Base-by-base conservation (phyloP, 1,140 invertebrate species). In the Drosophila santomea region DNA sequence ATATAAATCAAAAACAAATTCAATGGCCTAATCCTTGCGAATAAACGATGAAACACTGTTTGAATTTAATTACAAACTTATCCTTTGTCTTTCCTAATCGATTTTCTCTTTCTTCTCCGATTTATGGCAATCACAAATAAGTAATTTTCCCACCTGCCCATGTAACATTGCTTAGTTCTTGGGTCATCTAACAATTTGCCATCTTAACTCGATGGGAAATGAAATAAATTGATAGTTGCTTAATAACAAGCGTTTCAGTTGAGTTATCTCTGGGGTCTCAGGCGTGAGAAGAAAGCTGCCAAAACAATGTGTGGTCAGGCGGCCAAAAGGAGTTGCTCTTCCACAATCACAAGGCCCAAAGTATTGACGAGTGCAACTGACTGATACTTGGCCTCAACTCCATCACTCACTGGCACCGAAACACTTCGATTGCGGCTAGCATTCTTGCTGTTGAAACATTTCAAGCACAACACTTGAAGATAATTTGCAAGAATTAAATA, bases 141-240 rank as follows among this genome's bases (percentile, higher is more conserved):
- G 52, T 64, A 25, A 45, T 51, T 43, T n/a, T 36, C 14, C 11
- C 35, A 47, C 50, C 52, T 47, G 48, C 1, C 17, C 25, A 38
- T 36, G 23, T 32, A 71, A 57, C 14, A 71, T 57, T 71, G 25
- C 63, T 2, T 20, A 20, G 2, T 20, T 25, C 20, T 12, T 43
- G 64, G 63, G 35, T 25, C 51, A 38, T 47, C 32, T 28, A 28
- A 23, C 10, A 44, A 41, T 36, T 54, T 44, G 41, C 10, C 50
- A 48, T 71, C 50, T 69, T 57, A 56, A 57, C 50, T 57, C 69
- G 67, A 75, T 64, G 63, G 54, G 20, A 66, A 66, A 44, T 45
- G 54, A 66, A 75, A 66, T 75, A 79, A 86, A 88, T 86, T 86
- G 66, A 68, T 82, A 86, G 86, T 82, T 75, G 78, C 72, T 75